Base-by-base conservation (phyloP, 1,140 invertebrate species). In the Papilio dardanus region DNA sequence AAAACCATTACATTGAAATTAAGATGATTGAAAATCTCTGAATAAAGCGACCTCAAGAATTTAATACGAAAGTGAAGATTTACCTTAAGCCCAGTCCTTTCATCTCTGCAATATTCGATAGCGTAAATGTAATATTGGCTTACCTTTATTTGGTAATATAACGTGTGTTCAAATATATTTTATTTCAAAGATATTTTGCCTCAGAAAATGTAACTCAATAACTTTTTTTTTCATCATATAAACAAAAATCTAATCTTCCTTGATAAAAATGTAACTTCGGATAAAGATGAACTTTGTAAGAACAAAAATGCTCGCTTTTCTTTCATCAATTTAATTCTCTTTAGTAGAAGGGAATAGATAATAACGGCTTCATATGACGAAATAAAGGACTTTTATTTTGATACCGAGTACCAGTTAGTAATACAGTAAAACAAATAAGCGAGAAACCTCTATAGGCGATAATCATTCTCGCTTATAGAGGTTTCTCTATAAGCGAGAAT, bases 101-200 rank as follows among this genome's bases (percentile, higher is more conserved):
- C 33, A 46, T 69, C 67, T 69, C 21, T 1, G 37, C 42, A 42
- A 42, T 42, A 24, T 42, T 69, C 37, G 67, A 69, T 69, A 35
- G 19, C 67, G 67, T 69, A 69, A 69, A 69, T 69, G 35, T 69
- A 69, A 69, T 69, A 21, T 42, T 69, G 21, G 67, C 67, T 69
- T 69, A 69, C 33, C 67, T 69, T 46, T 62, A 62, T 62, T 62
- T 62, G 54, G 8, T 71, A 46, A 71, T 35, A 40, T 71, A 71
- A 71, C 35, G 37, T 71, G 68, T 28, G 68, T 50, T 28, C 12
- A 71, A 71, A 71, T 35, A 68, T 37, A 68, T 68, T 21, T 68
- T 30, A 62, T 68, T 68, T 21, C n/a, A 68, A 35, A 68, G 12
- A 68, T 68, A 68, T 35, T 68, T 68, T 37, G n/a, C 66, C n/a